Base-by-base conservation (phyloP, 2,797 vertebrate genomes). In the Lophotriccus pileatus region DNA sequence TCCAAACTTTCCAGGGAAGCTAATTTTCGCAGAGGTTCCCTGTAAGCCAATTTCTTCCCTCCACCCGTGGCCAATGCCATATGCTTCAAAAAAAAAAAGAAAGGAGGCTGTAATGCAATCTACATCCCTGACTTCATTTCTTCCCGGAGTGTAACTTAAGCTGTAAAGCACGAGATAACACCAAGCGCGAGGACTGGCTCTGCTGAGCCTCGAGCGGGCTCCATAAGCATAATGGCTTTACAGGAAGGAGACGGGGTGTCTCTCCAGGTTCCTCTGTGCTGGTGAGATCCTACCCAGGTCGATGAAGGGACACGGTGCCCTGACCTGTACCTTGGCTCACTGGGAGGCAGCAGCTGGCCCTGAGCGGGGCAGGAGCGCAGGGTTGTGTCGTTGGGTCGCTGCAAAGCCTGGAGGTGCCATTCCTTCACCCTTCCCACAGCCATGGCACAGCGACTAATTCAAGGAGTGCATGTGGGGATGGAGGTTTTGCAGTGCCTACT, bases 401-500 rank as follows among this genome's bases (percentile, higher is more conserved):
- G 63, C 39, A 12, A 4, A n/a, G 14, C 1, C 15, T 2, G 2
- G n/a, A 19, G 66, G 36, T 30, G 67, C 46, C 39, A 0, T 60
- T 68, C 49, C 46, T 15, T 39, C 22, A 4, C 25, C 81, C 30
- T 30, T 52, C n/a, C 63, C 9, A 0, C 49, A 6, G 4, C 1
- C 3, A 0, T 14, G 21, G 67, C 84, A 4, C 22, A 0, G n/a
- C 4, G 36, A 3, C 16, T 74, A 2, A 2, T 14, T 41, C 44
- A 1, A 5, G 30, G 8, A 32, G n/a, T 20, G n/a, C 27, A 6
- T 0, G 2, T 7, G 15, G 27, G 49, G 23, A 7, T 39, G 49
- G 16, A 62, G 74, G n/a, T 9, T 59, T 70, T 64, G 37, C 23
- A 5, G 30, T 10, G 50, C 34, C 44, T 15, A 5, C 4, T 0